A percentile compares a stretch with the other conserved stretches of the same genome.
These are phyloP conservation scores for Spheniscus humboldti DNA, from an alignment of 2,797 vertebrate genomes.

Conservation along the genomic window DNA sequence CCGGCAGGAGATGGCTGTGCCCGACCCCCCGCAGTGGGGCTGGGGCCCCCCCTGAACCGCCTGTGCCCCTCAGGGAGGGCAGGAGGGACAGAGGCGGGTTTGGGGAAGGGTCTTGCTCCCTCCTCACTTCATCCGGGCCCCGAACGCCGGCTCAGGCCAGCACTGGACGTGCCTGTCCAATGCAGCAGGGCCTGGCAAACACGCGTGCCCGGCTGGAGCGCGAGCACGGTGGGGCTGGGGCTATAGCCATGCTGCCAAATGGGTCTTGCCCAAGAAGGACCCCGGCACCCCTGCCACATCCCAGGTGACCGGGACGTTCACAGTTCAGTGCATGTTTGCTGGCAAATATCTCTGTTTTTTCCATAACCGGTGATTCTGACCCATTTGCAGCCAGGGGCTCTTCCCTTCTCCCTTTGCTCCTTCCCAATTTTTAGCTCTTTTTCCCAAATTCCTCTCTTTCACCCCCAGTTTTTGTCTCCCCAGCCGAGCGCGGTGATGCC, in stretches of 20 bases:
- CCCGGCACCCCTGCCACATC: rapidly evolving
- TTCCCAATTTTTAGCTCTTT: not conserved
- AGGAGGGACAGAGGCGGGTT: rapidly evolving
- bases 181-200: rapidly evolving
- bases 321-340: not conserved
- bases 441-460: not conserved
- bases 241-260: rapidly evolving
- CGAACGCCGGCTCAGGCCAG: rapidly evolving
- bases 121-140: not conserved
- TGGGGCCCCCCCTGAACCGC: rapidly evolving
- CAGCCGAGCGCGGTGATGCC: rapidly evolving
- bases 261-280: not conserved
- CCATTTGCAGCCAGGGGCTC: rapidly evolving
- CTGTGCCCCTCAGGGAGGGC: not conserved
- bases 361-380: rapidly evolving
- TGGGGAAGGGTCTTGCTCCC: not conserved
- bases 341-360: rapidly evolving
- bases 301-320: rapidly evolving
- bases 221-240: not conserved
- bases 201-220: rapidly evolving
- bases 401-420: not conserved
- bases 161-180: not conserved
- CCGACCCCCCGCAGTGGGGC: rapidly evolving
- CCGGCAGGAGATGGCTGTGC: not conserved
- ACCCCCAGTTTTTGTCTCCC: not conserved